Percentiles rank a stretch among this genome's conserved stretches.
These are phyloP conservation scores for Drosophila orena DNA, from an alignment of 1,140 invertebrate species.

Conservation along the genomic window DNA sequence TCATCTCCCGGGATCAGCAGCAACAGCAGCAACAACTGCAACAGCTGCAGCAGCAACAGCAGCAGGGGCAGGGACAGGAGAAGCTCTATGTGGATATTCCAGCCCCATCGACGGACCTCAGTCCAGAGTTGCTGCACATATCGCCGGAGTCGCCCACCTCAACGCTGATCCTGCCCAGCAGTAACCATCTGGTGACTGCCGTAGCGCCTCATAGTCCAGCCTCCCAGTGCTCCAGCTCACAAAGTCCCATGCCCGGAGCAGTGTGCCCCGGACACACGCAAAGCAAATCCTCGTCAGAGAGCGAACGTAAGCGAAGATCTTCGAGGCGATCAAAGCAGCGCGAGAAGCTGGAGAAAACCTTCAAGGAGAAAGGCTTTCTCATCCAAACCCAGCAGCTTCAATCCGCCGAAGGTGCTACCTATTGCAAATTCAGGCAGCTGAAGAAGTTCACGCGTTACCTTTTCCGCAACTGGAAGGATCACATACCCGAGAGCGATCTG, in stretches of 20 bases:
- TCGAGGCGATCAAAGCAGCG: slow-evolving; percentile 93
- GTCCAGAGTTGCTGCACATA: slow-evolving; percentile 85
- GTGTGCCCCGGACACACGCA: slow-evolving; percentile 20
- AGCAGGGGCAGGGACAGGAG: slow-evolving; percentile 84
- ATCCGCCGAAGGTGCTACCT: slow-evolving; percentile 95
- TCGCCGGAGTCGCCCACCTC: slow-evolving; percentile 83
- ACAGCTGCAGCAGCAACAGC: slow-evolving; percentile 56
- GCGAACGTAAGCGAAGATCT: slow-evolving; percentile 87
- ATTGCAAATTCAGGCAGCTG: slow-evolving; percentile 96
- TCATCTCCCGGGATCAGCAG: slow-evolving; percentile 89
- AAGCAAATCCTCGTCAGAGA: slow-evolving; percentile 28
- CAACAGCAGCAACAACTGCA: slow-evolving; percentile 86
- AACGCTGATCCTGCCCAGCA: slow-evolving; percentile 57
- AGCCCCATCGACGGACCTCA: slow-evolving; percentile 80
- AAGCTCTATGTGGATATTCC: slow-evolving; percentile 85
- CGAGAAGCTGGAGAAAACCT: slow-evolving; percentile 95
- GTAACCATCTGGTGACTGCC: slow-evolving; percentile 34
- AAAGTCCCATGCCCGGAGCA: slow-evolving; percentile 50
- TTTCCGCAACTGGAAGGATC: slow-evolving; percentile 96
- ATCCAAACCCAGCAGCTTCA: slow-evolving; percentile 97
- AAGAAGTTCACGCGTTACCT: slow-evolving; percentile 96
- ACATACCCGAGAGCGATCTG: slow-evolving; percentile 91
- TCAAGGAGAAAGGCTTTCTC: slow-evolving; percentile 95
- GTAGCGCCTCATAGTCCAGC: slow-evolving; percentile 54
- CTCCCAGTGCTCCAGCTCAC: slow-evolving; percentile 47